Conservation (phyloP, 2,888 invertebrate species). For the Lochmaea capreae region DNA sequence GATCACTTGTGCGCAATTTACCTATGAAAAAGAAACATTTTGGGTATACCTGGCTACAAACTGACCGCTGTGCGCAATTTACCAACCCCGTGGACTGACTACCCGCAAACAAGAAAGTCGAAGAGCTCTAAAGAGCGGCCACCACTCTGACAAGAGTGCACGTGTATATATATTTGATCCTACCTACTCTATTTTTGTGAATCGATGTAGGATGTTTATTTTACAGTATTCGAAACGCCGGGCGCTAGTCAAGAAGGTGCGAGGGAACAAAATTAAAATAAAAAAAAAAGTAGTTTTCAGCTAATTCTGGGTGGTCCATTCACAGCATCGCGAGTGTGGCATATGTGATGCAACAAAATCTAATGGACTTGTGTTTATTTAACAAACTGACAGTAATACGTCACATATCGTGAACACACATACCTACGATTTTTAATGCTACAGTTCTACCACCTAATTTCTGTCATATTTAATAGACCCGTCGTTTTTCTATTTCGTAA, state of each 20-base stretch:
- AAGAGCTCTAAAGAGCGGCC: too few species aligned
- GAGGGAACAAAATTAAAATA: slow-evolving; percentile 1
- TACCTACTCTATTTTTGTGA: not conserved
- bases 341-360: slow-evolving; percentile 66
- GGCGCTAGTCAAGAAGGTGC: slow-evolving; percentile 38
- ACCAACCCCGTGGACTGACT: too few species aligned
- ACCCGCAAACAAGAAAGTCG: too few species aligned
- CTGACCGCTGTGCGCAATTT: too few species aligned
- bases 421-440: slow-evolving; percentile 49
- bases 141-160: too few species aligned
- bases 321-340: slow-evolving; percentile 50
- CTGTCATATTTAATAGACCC: slow-evolving; percentile 16
- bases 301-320: slow-evolving; percentile 59
- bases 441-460: slow-evolving; percentile 42
- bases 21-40: too few species aligned
- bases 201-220: slow-evolving; percentile 36
- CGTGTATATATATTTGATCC: too few species aligned
- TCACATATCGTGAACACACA: slow-evolving; percentile 56
- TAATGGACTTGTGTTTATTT: slow-evolving; percentile 67
- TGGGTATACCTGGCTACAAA: too few species aligned
- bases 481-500: not conserved
- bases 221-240: slow-evolving; percentile 38
- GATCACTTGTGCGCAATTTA: too few species aligned
- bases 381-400: slow-evolving; percentile 65
- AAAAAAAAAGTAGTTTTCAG: slow-evolving; percentile 43